Evolutionary conservation across 2,797 vertebrate species (phyloP).

Genomic region (Emydoidea blandingii): DNA sequence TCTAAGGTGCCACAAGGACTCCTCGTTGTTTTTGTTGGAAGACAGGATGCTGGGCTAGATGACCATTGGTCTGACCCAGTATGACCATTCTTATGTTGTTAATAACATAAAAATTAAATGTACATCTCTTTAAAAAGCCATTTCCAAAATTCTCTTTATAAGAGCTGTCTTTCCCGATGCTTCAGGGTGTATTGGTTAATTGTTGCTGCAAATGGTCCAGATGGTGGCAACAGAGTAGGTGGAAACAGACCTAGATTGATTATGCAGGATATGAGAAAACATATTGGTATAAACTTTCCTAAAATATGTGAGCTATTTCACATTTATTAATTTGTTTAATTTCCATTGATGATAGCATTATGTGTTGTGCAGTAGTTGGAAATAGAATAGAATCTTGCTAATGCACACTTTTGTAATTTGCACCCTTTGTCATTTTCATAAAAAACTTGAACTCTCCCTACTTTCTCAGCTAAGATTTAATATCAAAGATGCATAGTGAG

Average conservation of each 20-base stretch:
- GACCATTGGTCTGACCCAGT: too few relatives aligned
- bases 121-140: background rate
- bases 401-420: slow-evolving; percentile 6
- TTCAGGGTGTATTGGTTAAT: background rate
- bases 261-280: slow-evolving; percentile 20
- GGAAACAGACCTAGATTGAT: slow-evolving; percentile 27
- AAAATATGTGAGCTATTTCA: background rate
- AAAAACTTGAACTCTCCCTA: background rate
- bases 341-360: slow-evolving; percentile 14
- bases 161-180: background rate
- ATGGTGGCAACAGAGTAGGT: slow-evolving; percentile 47
- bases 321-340: slow-evolving; percentile 47
- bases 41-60: too few relatives aligned
- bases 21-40: too few relatives aligned
- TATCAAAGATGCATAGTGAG: background rate
- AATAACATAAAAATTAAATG: too few relatives aligned
- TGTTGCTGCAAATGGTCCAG: slow-evolving; percentile 36
- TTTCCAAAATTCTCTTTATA: background rate
- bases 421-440: slow-evolving; percentile 2
- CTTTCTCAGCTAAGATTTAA: slow-evolving; percentile 11
- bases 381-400: background rate
- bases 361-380: background rate
- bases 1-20: too few relatives aligned
- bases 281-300: slow-evolving; percentile 28
- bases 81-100: too few relatives aligned